These are phyloP conservation scores for Chloroceryle aenea DNA, from an alignment of 2,113 vertebrate genomes.

Conservation along the genomic window DNA sequence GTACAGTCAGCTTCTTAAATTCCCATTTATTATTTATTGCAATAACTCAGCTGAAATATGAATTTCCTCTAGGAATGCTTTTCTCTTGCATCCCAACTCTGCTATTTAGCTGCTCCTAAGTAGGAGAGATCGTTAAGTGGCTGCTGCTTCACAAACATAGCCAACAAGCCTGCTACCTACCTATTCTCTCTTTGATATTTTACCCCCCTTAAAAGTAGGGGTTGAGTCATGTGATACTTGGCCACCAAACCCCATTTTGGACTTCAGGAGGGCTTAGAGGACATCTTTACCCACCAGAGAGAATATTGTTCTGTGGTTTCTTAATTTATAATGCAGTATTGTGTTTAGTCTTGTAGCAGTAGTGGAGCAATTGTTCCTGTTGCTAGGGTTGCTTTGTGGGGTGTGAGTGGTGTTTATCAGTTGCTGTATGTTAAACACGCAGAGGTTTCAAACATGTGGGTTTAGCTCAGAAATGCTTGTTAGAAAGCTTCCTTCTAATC, in stretches of 20 bases:
- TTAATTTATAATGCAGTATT: background rate
- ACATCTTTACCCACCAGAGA: background rate
- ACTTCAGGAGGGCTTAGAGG: background rate
- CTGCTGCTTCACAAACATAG: background rate
- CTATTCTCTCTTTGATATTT: background rate
- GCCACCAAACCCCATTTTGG: background rate
- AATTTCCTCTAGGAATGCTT: background rate
- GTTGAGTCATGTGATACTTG: background rate
- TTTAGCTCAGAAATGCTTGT: background rate
- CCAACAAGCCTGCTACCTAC: background rate
- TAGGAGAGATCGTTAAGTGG: background rate
- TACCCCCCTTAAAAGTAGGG: background rate
- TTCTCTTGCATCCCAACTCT: background rate
- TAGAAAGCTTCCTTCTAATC: constrained; percentile 10
- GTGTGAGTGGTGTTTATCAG: background rate
- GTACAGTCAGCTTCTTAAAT: background rate
- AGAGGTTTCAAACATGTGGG: background rate
- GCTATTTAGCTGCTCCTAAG: background rate
- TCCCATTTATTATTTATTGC: background rate
- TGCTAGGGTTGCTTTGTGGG: background rate
- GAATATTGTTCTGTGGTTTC: background rate
- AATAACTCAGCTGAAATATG: background rate
- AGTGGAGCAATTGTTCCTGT: background rate
- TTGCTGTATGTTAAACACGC: background rate
- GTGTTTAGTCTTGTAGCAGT: background rate